Evolutionary conservation across 92 coral and sea anemone species (phyloP), one percentile per base, ranked within the genome.

Genomic region (Bergia sp.): DNA sequence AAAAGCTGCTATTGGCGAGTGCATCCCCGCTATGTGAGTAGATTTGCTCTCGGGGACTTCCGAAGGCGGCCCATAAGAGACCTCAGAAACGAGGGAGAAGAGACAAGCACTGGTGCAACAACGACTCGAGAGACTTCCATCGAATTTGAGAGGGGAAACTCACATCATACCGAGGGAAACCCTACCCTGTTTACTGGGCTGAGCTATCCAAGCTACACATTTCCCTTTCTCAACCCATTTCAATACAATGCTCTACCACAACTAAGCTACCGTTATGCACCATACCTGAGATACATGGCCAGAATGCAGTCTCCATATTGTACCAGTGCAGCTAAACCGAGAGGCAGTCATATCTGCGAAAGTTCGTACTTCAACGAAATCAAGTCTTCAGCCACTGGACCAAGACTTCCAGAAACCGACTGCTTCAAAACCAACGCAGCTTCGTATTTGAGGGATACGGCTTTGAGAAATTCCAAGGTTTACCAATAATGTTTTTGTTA

Each of bases 1-100:
- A 95, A 92, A 66, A 93, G 97, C 39, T 92, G 96, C 87, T 94
- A 86, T 71, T 96, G 98, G 98, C 85, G 92, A 45, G 85, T 96
- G 41, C 98, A 96, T 76, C 91, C 94, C 69, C 92, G 88, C 6
- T 96, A 88, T 74, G 92, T 93, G 16, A 87, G 78, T 16, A 89
- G 94, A 49, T 94, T 96, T 76, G 89, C 88, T 8, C 91, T 91
- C 12, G 96, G 95, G 40, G 94, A 92, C 66, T 94, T 90, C 78
- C 93, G 95, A 6, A 92, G 93, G 86, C 90, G 91, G 39, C 90
- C 94, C 10, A 80, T 81, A 38, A 85, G 88, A 45, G 92, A 89
- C 8, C 69, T 88, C 15, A 55, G 86, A 61, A 43, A 81, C 4
- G 79, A 71, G 12, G 29, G 69, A 2, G 78, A 71, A n/a, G 79